Base-by-base conservation (phyloP, 1,140 invertebrate genomes). In the Copidosoma floridanum region DNA sequence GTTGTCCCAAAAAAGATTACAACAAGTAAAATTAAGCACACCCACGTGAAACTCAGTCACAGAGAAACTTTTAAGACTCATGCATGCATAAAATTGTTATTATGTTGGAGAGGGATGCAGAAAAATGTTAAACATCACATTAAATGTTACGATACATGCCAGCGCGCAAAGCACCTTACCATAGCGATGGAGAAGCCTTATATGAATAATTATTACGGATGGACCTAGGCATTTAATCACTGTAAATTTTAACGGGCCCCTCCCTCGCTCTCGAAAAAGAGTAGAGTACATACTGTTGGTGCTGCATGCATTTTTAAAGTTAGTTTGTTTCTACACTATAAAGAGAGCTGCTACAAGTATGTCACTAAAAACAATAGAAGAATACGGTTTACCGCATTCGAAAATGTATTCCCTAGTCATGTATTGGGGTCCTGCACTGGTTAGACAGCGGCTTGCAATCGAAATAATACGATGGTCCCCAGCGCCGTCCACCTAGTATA, bases 401-500 rank as follows among this genome's bases (percentile, higher is more conserved):
- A 6, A 12, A 26, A 5, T 47, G 24, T 18, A 24, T 16, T 40
- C 38, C n/a, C 11, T 40, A 14, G 38, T 40, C n/a, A 16, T 40
- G n/a, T 44, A 73, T 69, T 66, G 73, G 69, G 0, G 69, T 43
- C 60, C 57, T 2, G 63, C 52, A 1, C 27, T 0, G 5, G 24
- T 46, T 4, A 63, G 37, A 44, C 55, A 63, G 23, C 61, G 12
- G 43, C 61, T 63, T 14, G 47, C 61, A 8, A 59, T 12, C 5
- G 61, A 38, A 18, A 63, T 27, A 2, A 63, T 18, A 12, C 55
- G 41, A 38, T 21, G 48, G 37, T 58, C 16, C 29, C 41, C 24
- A 50, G 21, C 3, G 27, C 27, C 44, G 2, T 47, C 23, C 12
- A 26, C 7, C n/a, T 47, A 24, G 20, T 47, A 47, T 5, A 47